Percentiles rank a stretch among this genome's conserved stretches.
These are phyloP conservation scores for Fistularia tabacaria DNA, from an alignment of 2,797 vertebrate genomes.

Conservation along the genomic window DNA sequence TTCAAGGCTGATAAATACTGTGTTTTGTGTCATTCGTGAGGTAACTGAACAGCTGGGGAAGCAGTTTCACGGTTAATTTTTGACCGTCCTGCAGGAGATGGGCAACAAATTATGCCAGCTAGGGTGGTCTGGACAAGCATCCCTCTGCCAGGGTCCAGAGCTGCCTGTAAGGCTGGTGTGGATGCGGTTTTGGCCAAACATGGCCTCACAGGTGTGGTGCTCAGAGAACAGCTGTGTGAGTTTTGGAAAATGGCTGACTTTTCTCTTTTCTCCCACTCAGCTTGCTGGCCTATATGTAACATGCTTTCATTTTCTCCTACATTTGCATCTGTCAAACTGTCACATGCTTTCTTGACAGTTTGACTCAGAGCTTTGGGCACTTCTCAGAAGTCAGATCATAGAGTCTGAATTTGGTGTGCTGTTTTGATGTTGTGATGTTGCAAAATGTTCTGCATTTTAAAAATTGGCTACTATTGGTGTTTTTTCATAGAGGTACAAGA, in stretches of 20 bases:
- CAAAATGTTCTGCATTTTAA: too few species aligned
- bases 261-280: slow-evolving; percentile 27
- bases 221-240: slow-evolving; percentile 30
- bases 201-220: slow-evolving; percentile 10
- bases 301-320: slow-evolving; percentile 18
- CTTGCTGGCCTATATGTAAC: slow-evolving; percentile 7
- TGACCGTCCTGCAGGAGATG: neutral
- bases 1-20: neutral
- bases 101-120: slow-evolving; percentile 23
- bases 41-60: slow-evolving; percentile 11
- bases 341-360: slow-evolving; percentile 6
- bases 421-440: too few species aligned
- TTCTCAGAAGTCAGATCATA: neutral
- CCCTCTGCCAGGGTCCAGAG: slow-evolving; percentile 10
- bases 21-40: neutral
- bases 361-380: neutral
- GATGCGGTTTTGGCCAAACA: slow-evolving; percentile 19
- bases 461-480: too few species aligned
- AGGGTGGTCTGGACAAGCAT: neutral
- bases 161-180: slow-evolving; percentile 4
- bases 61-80: slow-evolving; percentile 35
- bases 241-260: slow-evolving; percentile 50
- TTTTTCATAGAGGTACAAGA: too few species aligned
- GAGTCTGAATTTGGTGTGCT: too few species aligned
- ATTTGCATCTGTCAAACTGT: neutral